A percentile compares a stretch with the other conserved stretches of the same genome.
Conservation (phyloP, 2,888 invertebrate genomes). For the Oscheius myriophilus region DNA sequence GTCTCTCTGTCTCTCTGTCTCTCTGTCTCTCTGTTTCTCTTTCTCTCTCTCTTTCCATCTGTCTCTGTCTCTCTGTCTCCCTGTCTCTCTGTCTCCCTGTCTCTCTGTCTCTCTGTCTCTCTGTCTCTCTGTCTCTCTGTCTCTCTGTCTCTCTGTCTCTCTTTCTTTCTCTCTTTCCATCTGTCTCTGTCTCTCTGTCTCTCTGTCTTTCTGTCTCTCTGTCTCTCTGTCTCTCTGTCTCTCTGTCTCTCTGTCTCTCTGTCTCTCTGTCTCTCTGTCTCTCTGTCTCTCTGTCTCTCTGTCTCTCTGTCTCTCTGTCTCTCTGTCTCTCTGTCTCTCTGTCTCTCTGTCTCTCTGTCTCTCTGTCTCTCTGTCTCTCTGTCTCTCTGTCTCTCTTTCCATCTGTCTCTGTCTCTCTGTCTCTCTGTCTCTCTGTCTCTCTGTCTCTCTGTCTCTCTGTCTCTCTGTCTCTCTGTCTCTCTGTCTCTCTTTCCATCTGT, state of each 20-base stretch:
- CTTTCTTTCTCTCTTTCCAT: not conserved
- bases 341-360: not conserved
- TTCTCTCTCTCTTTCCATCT: not conserved
- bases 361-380: constrained; percentile 2
- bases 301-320: not conserved
- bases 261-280: not conserved
- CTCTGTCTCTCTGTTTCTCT: not conserved
- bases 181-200: too few species aligned
- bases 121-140: not conserved
- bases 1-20: not conserved
- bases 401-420: not conserved
- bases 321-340: not conserved
- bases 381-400: not conserved
- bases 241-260: not conserved
- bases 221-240: not conserved
- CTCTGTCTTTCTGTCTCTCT: not conserved
- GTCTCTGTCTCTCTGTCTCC: not conserved
- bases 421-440: not conserved
- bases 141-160: not conserved
- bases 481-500: not conserved
- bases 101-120: not conserved
- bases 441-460: not conserved
- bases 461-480: constrained; percentile 1
- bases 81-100: not conserved
- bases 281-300: constrained; percentile 4